Evolutionary conservation across 92 coral and sea anemone genomes (phyloP), one percentile per base, ranked within the genome.

Genomic region (Heliopora coerulea): DNA sequence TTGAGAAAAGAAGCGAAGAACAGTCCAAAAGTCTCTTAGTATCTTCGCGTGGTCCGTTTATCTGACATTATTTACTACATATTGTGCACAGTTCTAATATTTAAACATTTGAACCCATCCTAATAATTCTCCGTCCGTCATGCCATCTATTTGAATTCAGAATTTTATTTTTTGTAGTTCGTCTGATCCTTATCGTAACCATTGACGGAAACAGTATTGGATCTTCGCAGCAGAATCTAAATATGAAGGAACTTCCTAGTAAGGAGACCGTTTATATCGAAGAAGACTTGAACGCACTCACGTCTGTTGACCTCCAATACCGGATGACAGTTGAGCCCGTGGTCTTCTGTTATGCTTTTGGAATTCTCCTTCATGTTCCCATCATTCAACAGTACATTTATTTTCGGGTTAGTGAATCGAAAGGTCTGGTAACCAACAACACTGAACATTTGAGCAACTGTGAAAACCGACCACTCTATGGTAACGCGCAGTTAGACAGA

Each of bases 281-380:
- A n/a, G 41, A 31, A 37, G 42, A 37, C 42, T 37, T 37, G 42
- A 37, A 49, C 12, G n/a, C n/a, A n/a, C n/a, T n/a, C n/a, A 10
- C 50, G 19, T 12, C 74, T 0, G 42, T 18, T 49, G 42, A 49
- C 26, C 3, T 2, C 23, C 62, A 50, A 20, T 70, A 70, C 26
- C 62, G 63, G 3, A 49, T 93, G 39, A 93, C 98, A 6, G 98
- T 93, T 26, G 98, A 93, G 73, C 98, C 98, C 26, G 96, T 89
- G 57, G 89, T 93, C 48, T 86, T 93, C 62, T 93, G 91, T 63
- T 93, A 93, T 49, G 98, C 98, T 33, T 93, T 93, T 80, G 96
- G 96, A 17, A 88, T 93, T 18, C 84, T 93, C 48, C 86, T 93
- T 39, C 96, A 93, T 41, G 96, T 93, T 23, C 98, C 98, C 1